Percentiles rank a stretch among this genome's conserved stretches.
Conservation (phyloP, 2,797 vertebrate species). For the Mus minutoides region DNA sequence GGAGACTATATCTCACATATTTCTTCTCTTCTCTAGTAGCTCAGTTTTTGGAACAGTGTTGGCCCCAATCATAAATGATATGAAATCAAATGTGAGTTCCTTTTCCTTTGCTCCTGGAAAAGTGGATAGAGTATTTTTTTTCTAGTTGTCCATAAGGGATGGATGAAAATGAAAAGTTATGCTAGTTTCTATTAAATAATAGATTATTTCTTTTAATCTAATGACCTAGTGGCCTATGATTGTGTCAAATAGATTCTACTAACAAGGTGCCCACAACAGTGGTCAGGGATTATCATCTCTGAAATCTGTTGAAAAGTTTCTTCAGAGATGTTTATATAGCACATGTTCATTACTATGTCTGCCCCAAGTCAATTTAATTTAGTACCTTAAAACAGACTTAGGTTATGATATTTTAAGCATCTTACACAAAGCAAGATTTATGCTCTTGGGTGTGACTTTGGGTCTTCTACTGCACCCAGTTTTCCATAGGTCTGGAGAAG, state of each 20-base stretch:
- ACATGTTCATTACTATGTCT: constrained; percentile 55
- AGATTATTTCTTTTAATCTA: constrained; percentile 45
- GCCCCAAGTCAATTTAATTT: constrained; percentile 73
- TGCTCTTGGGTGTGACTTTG: constrained; percentile 65
- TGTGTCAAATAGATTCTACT: constrained; percentile 32
- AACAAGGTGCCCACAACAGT: constrained; percentile 48
- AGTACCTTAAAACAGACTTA: constrained; percentile 70
- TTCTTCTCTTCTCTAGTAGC: background rate
- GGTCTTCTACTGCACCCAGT: constrained; percentile 51
- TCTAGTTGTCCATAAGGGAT: constrained; percentile 19
- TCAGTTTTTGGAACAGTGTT: constrained; percentile 6
- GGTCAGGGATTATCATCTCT: constrained; percentile 4
- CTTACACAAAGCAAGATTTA: constrained; percentile 78
- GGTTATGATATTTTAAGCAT: constrained; percentile 76
- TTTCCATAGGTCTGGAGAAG: constrained; percentile 73
- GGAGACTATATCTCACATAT: background rate
- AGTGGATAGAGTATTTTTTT: constrained; percentile 52
- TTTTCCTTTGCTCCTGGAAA: constrained; percentile 19
- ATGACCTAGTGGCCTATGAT: constrained; percentile 25
- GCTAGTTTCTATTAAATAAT: constrained; percentile 55
- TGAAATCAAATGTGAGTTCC: constrained; percentile 53
- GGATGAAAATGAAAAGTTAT: constrained; percentile 48
- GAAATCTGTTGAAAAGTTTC: constrained; percentile 59
- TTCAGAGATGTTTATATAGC: constrained; percentile 56
- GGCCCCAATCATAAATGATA: constrained; percentile 42